Evolutionary conservation across 2,113 vertebrate species (phyloP).

Genomic region (Hymenochirus boettgeri): DNA sequence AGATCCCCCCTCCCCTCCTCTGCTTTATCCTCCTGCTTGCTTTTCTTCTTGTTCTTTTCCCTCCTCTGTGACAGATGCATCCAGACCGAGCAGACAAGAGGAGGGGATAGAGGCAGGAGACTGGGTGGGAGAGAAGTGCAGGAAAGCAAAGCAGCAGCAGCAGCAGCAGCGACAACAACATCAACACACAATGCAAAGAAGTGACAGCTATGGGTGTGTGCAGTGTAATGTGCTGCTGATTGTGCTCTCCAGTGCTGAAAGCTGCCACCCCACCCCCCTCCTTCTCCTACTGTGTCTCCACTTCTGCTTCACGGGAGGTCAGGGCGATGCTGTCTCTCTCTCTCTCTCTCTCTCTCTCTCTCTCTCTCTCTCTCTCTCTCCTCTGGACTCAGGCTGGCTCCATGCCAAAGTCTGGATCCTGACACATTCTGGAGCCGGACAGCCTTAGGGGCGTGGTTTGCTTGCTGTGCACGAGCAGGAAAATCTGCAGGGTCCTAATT

Average conservation of each 20-base stretch:
- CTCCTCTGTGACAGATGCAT: slow-evolving; percentile 8
- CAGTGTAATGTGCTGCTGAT: slow-evolving; percentile 11
- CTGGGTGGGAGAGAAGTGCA: slow-evolving; percentile 24
- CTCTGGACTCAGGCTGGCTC: not conserved
- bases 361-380: too few relatives aligned
- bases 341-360: slow-evolving; percentile 20
- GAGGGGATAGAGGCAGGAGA: slow-evolving; percentile 37
- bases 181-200: slow-evolving; percentile 23
- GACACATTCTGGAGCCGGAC: slow-evolving; percentile 1
- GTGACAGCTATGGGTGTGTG: slow-evolving; percentile 17
- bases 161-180: slow-evolving; percentile 9
- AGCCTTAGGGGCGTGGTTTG: not conserved
- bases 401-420: slow-evolving; percentile 2
- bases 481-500: not conserved
- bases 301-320: slow-evolving; percentile 21
- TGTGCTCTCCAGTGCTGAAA: not conserved
- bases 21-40: slow-evolving; percentile 41
- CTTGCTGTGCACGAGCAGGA: not conserved
- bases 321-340: slow-evolving; percentile 27
- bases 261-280: not conserved
- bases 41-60: slow-evolving; percentile 28
- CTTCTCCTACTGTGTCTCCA: slow-evolving; percentile 10
- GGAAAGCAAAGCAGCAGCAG: slow-evolving; percentile 23
- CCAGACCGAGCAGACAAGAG: slow-evolving; percentile 30
- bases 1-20: slow-evolving; percentile 37